Percentiles rank a stretch among this genome's conserved stretches.
Evolutionary conservation across 2,888 invertebrate genomes (phyloP).

Genomic region (Ichneumon xanthorius): DNA sequence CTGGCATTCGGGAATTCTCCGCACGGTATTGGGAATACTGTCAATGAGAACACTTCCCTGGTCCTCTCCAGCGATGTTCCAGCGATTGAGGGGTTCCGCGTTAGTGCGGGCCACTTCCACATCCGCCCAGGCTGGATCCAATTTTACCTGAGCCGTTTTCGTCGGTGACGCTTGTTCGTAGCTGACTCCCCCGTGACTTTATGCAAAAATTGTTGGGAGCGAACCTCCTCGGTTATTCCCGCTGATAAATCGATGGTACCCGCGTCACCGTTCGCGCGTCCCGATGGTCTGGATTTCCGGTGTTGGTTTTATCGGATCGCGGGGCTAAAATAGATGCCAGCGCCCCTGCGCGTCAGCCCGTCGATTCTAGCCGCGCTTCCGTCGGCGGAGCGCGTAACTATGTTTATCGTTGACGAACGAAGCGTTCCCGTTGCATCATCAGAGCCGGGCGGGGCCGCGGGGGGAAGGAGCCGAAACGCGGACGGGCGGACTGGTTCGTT

Average conservation of each 20-base stretch:
- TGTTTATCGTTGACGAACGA: constrained; percentile 75
- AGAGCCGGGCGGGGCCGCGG: constrained; percentile 53
- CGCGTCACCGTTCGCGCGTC: not conserved
- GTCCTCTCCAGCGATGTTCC: not conserved
- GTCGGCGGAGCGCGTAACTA: constrained; percentile 73
- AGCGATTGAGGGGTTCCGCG: not conserved
- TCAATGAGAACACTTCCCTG: constrained; percentile 4
- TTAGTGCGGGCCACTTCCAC: not conserved
- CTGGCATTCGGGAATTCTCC: constrained; percentile 9
- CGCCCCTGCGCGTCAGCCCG: not conserved
- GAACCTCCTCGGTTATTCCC: not conserved
- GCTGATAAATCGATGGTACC: not conserved
- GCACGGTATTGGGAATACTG: constrained; percentile 40
- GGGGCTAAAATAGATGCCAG: constrained; percentile 21
- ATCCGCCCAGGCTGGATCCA: not conserved
- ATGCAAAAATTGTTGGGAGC: not conserved
- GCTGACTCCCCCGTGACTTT: not conserved
- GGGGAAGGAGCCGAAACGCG: constrained; percentile 48
- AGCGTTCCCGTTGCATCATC: constrained; percentile 70
- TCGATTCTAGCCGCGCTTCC: constrained; percentile 30
- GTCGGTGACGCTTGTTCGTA: not conserved
- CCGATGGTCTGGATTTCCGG: constrained; percentile 10
- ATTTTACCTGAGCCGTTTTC: not conserved
- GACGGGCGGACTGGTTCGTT: constrained; percentile 48
- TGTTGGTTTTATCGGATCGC: constrained; percentile 12